Conservation (phyloP, 2,113 vertebrate genomes). For the Strigops habroptila region DNA sequence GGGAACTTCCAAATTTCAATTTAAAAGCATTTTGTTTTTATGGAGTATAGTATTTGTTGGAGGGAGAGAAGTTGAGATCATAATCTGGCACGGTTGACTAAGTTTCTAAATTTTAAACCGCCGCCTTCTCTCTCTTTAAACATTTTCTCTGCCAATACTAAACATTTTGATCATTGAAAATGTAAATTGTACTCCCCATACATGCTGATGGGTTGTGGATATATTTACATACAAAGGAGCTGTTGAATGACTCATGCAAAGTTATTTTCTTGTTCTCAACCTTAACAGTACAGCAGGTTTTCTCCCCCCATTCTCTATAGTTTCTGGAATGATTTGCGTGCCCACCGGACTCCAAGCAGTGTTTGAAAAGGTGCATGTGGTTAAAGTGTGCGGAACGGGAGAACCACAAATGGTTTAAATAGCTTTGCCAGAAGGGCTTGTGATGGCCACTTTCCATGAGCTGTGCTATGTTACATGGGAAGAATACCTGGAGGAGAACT, state of each 20-base stretch:
- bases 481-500: neutral
- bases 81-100: conserved; percentile 49
- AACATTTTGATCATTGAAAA: conserved; percentile 69
- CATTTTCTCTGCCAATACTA: conserved; percentile 65
- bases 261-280: conserved; percentile 6
- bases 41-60: conserved; percentile 59
- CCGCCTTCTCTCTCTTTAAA: conserved; percentile 53
- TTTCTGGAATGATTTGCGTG: neutral
- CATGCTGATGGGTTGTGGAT: conserved; percentile 50
- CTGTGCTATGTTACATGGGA: neutral
- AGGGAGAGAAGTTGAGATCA: conserved; percentile 54
- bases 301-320: neutral
- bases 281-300: neutral
- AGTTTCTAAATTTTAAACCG: conserved; percentile 58
- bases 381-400: neutral
- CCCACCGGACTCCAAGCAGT: neutral
- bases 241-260: neutral
- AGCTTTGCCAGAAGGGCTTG: neutral
- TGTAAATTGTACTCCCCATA: conserved; percentile 64
- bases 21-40: conserved; percentile 58
- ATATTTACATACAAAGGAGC: conserved; percentile 48
- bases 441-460: neutral
- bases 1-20: conserved; percentile 46
- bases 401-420: neutral
- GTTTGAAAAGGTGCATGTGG: neutral